These are phyloP conservation scores for Pipra filicauda DNA, from an alignment of 2,113 vertebrate genomes.

Conservation along the genomic window DNA sequence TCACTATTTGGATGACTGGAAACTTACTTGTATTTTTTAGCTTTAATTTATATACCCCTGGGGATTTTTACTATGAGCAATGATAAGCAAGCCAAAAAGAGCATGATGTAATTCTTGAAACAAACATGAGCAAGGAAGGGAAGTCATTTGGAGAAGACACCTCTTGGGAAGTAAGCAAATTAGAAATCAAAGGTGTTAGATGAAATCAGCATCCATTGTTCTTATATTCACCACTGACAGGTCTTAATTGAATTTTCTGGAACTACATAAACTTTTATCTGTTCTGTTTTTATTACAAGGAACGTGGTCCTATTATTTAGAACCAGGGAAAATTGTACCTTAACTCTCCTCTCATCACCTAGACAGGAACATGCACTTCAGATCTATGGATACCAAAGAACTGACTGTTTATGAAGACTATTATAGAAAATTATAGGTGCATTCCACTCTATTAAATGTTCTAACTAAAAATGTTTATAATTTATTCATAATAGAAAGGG, in stretches of 20 bases:
- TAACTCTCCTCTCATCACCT: background rate
- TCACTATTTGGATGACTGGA: background rate
- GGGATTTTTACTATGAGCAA: background rate
- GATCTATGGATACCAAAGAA: background rate
- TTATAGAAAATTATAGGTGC: background rate
- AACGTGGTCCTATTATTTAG: background rate
- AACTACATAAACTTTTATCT: background rate
- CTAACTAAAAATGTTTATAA: background rate
- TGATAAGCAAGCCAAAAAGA: conserved; percentile 30
- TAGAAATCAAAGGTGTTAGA: background rate
- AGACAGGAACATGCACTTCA: background rate
- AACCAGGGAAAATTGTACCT: background rate
- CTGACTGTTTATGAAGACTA: background rate
- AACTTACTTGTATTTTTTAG: background rate
- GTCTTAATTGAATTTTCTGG: conserved; percentile 29
- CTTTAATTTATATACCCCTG: conserved; percentile 24
- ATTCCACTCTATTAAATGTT: background rate
- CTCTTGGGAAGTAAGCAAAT: conserved; percentile 36
- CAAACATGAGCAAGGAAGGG: background rate
- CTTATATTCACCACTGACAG: background rate
- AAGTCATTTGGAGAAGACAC: conserved; percentile 2
- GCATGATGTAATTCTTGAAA: conserved; percentile 25
- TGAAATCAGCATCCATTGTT: conserved; percentile 12
- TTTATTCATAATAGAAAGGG: background rate
- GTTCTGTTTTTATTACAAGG: background rate